Conservation (phyloP, 2,113 vertebrate genomes). For the Xenus cinereus region DNA sequence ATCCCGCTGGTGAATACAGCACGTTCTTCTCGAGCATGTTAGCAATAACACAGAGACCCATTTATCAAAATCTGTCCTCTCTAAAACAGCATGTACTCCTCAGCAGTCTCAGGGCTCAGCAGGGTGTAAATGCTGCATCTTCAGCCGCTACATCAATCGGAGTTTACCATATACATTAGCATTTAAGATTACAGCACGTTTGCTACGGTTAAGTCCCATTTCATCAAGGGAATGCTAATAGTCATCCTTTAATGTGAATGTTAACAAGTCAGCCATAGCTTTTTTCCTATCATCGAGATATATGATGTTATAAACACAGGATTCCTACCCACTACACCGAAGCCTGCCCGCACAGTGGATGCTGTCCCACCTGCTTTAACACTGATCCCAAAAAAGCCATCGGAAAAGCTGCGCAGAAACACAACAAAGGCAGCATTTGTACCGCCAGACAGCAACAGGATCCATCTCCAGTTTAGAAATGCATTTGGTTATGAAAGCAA, state of each 20-base stretch:
- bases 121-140: not conserved
- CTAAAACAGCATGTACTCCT: not conserved
- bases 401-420: not conserved
- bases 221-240: not conserved
- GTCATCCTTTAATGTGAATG: not conserved
- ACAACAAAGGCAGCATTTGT: not conserved
- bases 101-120: not conserved
- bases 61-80: constrained; percentile 34
- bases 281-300: rapidly evolving
- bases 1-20: constrained; percentile 15
- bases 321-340: not conserved
- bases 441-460: not conserved
- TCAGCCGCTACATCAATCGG: not conserved
- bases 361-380: not conserved
- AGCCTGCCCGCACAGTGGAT: not conserved
- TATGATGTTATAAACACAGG: not conserved
- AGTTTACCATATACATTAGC: not conserved
- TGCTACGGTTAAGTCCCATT: not conserved
- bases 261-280: not conserved
- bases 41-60: not conserved
- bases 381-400: not conserved
- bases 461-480: not conserved
- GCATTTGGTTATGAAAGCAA: not conserved
- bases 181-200: not conserved
- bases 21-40: not conserved